A percentile compares a stretch with the other conserved stretches of the same genome.
phyloP scores from a whole-genome alignment of 2,797 vertebrate genomes.

The Odontamblyopus lacepedii region DNA sequence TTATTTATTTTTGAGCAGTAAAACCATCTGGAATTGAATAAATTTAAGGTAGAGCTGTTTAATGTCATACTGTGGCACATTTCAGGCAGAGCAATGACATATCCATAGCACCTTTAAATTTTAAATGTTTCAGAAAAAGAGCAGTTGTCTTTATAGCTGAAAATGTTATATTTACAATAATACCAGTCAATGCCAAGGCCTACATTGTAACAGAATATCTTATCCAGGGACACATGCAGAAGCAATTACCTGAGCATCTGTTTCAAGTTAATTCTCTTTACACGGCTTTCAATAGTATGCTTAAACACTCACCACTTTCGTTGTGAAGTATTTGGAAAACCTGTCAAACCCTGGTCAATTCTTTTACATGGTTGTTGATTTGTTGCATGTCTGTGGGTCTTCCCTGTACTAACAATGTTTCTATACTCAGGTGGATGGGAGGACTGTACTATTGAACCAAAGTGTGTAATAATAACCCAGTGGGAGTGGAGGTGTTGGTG shows the following conservation, averaged over 20 bases:
- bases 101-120: no score
- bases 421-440: slow-evolving; percentile 53
- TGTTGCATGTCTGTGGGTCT: slow-evolving; percentile 58
- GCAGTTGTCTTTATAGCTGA: not conserved
- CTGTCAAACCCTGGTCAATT: slow-evolving; percentile 8
- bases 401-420: slow-evolving; percentile 64
- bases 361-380: slow-evolving; percentile 11
- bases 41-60: no score
- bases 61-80: no score
- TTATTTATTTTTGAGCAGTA: no score
- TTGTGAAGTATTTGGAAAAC: slow-evolving; percentile 48
- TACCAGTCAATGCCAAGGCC: no score
- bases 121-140: not conserved
- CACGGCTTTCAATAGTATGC: slow-evolving; percentile 1
- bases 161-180: no score
- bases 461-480: not conserved
- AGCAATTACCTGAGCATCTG: not conserved
- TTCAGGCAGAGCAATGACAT: no score
- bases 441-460: not conserved
- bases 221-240: not conserved
- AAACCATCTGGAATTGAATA: no score
- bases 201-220: no score
- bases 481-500: slow-evolving; percentile 10
- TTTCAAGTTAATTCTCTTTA: not conserved
- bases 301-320: slow-evolving; percentile 15